A percentile compares a stretch with the other conserved stretches of the same genome.
Evolutionary conservation across 2,797 vertebrate species (phyloP).

Genomic region (Caiman crocodilus): DNA sequence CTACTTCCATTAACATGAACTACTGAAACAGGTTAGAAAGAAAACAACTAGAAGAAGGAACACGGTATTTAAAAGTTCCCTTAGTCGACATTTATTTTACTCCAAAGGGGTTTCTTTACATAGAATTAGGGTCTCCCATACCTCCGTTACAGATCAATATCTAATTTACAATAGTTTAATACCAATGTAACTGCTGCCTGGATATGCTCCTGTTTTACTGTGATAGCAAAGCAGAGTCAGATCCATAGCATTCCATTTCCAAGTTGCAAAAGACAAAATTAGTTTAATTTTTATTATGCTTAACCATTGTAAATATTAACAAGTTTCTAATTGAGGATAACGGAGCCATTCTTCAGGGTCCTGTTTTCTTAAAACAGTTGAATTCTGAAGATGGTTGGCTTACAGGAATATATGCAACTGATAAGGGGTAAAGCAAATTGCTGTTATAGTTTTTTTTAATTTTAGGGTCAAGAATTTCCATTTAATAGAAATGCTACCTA

Average conservation of each 20-base stretch:
- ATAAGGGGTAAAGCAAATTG: slow-evolving; percentile 56
- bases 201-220: background rate
- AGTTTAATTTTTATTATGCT: background rate
- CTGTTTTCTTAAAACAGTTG: slow-evolving; percentile 37
- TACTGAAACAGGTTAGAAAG: slow-evolving; percentile 2
- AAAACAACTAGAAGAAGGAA: background rate
- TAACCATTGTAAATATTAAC: slow-evolving; percentile 33
- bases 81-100: background rate
- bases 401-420: slow-evolving; percentile 50
- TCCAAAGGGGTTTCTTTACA: background rate
- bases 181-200: background rate
- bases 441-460: slow-evolving; percentile 1
- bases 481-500: slow-evolving; percentile 17
- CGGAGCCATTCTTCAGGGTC: slow-evolving; percentile 62
- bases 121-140: no score
- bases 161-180: background rate
- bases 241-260: background rate
- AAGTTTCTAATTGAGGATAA: background rate
- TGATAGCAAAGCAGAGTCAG: background rate
- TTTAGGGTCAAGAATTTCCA: slow-evolving; percentile 60
- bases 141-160: background rate
- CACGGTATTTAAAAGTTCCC: background rate
- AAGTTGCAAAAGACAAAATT: slow-evolving; percentile 14
- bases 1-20: background rate
- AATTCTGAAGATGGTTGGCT: slow-evolving; percentile 65